Evolutionary conservation across 2,888 invertebrate species (phyloP).

Genomic region (Sarcophaga subvicina): DNA sequence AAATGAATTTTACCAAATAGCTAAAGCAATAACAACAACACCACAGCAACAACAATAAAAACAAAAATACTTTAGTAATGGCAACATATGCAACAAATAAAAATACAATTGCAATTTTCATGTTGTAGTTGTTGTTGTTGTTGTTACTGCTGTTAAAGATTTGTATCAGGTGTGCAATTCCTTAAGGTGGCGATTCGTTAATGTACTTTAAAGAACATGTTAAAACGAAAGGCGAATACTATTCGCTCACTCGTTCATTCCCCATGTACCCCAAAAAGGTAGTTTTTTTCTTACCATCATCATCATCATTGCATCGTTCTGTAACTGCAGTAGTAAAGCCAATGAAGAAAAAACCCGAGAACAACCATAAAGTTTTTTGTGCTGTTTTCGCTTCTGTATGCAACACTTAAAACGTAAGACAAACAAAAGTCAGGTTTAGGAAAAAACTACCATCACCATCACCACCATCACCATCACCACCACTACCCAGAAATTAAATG

Average conservation of each 20-base stretch:
- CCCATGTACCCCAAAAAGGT: too few species aligned
- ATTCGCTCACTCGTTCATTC: conserved; percentile 4
- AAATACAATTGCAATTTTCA: conserved; percentile 45
- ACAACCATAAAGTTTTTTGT: not conserved
- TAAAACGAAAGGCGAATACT: conserved; percentile 57
- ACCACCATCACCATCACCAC: too few species aligned
- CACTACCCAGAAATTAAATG: not conserved
- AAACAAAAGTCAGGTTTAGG: not conserved
- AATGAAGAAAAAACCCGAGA: not conserved
- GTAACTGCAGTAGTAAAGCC: not conserved
- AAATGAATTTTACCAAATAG: conserved; percentile 46
- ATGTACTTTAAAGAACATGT: conserved; percentile 65
- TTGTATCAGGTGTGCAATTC: conserved; percentile 75
- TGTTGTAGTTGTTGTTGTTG: conserved; percentile 1
- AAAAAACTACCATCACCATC: not conserved
- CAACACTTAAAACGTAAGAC: conserved; percentile 20
- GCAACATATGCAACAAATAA: conserved; percentile 37
- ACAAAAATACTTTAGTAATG: not conserved
- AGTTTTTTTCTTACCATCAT: too few species aligned
- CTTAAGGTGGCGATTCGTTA: conserved; percentile 71
- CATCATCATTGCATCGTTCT: not conserved
- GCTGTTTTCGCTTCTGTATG: conserved; percentile 33
- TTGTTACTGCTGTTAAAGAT: conserved; percentile 66
- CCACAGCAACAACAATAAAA: conserved; percentile 29
- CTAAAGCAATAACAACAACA: conserved; percentile 32